These are phyloP conservation scores for Muscina levida DNA, from an alignment of 2,888 invertebrate genomes.

Conservation along the genomic window DNA sequence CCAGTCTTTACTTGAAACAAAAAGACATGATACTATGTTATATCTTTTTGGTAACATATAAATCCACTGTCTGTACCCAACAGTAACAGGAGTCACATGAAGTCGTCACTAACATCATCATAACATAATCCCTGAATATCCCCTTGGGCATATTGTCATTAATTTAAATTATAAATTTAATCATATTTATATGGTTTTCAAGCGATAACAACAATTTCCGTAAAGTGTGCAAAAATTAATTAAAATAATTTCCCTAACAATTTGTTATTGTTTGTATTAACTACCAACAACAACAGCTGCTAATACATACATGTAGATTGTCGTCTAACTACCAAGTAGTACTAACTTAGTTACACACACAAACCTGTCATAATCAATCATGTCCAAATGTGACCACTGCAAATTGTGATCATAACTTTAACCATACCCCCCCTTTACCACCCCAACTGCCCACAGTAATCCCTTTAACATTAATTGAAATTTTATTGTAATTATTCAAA, in stretches of 20 bases:
- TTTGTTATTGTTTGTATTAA: slow-evolving; percentile 9
- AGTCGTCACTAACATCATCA: no score
- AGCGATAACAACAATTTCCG: neutral
- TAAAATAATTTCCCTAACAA: slow-evolving; percentile 7
- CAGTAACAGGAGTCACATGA: no score
- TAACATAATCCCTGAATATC: no score
- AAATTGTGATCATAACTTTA: neutral
- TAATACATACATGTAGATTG: slow-evolving; percentile 8
- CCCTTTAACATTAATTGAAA: neutral
- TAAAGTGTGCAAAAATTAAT: no score
- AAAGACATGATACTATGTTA: no score
- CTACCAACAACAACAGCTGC: no score
- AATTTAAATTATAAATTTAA: no score
- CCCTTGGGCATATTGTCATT: no score
- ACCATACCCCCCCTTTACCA: neutral
- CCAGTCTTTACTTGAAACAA: no score
- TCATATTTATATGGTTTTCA: no score
- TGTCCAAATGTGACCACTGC: neutral
- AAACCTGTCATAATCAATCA: slow-evolving; percentile 32
- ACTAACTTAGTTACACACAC: neutral
- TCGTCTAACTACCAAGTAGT: neutral
- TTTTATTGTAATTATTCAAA: slow-evolving; percentile 18
- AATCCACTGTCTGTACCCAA: no score
- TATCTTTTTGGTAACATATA: no score
- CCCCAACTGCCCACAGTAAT: neutral